A percentile compares a stretch with the other conserved stretches of the same genome.
These are phyloP conservation scores for Bucco capensis DNA, from an alignment of 2,113 vertebrate genomes.

Conservation along the genomic window DNA sequence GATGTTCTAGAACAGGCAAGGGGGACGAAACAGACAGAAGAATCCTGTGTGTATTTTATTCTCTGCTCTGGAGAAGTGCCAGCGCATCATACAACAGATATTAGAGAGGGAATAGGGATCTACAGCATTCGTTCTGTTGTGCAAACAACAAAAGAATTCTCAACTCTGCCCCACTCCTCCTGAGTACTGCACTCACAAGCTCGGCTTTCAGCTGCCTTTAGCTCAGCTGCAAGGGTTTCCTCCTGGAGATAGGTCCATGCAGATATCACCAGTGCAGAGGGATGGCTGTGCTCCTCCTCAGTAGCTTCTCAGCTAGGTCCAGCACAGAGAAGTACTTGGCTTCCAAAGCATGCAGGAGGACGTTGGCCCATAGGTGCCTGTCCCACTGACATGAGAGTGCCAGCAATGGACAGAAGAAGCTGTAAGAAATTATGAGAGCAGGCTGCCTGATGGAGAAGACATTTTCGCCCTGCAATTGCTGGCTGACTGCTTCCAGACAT, in stretches of 20 bases:
- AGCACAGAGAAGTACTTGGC: not conserved
- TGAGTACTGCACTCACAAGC: not conserved
- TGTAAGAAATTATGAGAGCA: not conserved
- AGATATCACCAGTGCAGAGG: not conserved
- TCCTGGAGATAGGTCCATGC: not conserved
- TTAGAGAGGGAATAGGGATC: not conserved
- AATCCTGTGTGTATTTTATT: not conserved
- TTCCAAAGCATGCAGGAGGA: not conserved
- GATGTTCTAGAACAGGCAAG: not conserved
- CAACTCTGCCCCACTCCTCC: not conserved
- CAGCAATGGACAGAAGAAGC: not conserved
- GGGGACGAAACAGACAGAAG: not conserved
- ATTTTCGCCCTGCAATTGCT: not conserved
- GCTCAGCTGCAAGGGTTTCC: not conserved
- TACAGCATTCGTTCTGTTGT: not conserved
- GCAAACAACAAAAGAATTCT: not conserved
- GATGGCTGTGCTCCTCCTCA: not conserved
- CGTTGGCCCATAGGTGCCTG: accelerated
- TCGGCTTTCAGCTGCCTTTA: not conserved
- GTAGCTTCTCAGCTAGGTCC: not conserved
- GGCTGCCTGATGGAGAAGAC: not conserved
- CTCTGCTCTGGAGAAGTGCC: not conserved
- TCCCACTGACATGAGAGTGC: not conserved
- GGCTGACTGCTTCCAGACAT: not conserved
- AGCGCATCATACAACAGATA: not conserved